Percentiles rank a stretch among this genome's conserved stretches.
phyloP scores from a whole-genome alignment of 2,113 vertebrate genomes.

The Dendrocopos noguchii region DNA sequence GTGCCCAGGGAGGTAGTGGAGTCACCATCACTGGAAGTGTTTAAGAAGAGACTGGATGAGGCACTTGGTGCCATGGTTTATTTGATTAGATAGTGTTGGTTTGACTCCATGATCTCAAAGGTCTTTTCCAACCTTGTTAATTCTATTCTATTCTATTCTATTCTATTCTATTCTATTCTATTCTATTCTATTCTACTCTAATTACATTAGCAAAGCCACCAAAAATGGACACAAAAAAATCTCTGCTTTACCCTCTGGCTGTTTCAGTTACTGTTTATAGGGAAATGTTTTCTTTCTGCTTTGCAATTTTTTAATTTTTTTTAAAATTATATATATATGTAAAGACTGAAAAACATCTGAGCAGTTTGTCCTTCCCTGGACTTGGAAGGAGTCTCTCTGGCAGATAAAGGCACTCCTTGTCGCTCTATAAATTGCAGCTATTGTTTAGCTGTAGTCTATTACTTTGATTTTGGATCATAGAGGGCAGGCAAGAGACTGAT shows the following conservation, averaged over 20 bases:
- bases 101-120: no score
- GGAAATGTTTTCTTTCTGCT: not conserved
- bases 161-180: not conserved
- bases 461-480: constrained; percentile 57
- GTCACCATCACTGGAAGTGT: no score
- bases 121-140: no score
- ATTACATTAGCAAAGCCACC: not conserved
- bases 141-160: no score
- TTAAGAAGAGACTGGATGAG: no score
- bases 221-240: not conserved
- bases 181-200: not conserved
- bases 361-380: not conserved
- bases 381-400: constrained; percentile 15
- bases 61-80: no score
- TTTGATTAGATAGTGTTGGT: no score
- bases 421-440: constrained; percentile 25
- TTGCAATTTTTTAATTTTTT: not conserved
- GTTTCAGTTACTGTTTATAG: not conserved
- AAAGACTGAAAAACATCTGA: not conserved
- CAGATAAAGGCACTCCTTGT: constrained; percentile 18
- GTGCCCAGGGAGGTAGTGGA: no score
- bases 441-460: constrained; percentile 65
- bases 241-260: not conserved
- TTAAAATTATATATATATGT: no score
- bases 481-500: constrained; percentile 37